phyloP scores from a whole-genome alignment of 2,888 invertebrate genomes.

The Melipona beecheii region DNA sequence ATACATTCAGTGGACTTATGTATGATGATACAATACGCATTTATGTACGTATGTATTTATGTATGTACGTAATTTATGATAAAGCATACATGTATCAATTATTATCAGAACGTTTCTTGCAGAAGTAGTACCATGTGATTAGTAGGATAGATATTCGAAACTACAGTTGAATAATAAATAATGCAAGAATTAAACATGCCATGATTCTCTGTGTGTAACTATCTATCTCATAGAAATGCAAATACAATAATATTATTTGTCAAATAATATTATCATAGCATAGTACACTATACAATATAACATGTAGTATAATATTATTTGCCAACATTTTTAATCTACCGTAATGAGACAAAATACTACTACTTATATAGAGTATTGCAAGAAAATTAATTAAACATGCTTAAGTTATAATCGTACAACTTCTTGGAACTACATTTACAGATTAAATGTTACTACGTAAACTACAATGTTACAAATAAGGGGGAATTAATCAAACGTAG shows the following conservation, averaged over 20 bases:
- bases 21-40: not conserved
- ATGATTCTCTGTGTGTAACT: not conserved
- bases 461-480: no score
- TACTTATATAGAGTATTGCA: no score
- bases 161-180: not conserved
- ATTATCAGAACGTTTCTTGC: not conserved
- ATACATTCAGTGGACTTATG: not conserved
- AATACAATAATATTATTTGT: not conserved
- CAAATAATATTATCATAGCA: not conserved
- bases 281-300: no score
- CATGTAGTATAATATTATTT: no score
- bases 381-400: no score
- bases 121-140: not conserved
- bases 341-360: no score
- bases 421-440: not conserved
- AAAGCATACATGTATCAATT: slow-evolving; percentile 4
- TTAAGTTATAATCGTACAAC: not conserved
- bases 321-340: no score
- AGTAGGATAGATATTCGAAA: not conserved
- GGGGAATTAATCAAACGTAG: no score
- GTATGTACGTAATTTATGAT: not conserved
- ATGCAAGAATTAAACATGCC: not conserved
- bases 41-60: not conserved
- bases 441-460: not conserved
- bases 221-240: not conserved